Evolutionary conservation across 1,140 invertebrate genomes (phyloP), one percentile per base, ranked within the genome.

Genomic region (Dendroctonus valens): DNA sequence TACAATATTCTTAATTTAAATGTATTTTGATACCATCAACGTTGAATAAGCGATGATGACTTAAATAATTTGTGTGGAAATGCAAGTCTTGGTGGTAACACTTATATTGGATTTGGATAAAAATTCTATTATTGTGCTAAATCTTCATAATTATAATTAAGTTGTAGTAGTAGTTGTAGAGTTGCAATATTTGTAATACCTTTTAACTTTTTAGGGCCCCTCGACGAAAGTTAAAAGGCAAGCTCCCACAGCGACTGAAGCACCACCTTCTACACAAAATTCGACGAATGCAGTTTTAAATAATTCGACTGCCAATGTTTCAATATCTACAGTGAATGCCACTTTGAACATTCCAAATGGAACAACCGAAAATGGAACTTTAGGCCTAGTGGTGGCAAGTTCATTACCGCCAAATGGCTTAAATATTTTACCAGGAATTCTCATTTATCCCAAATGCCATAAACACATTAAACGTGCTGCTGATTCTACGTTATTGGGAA

Each of bases 391-490:
- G 8, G 58, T 60, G 2, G 9, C 59, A 8, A 38, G 7, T 52
- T 37, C 59, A 6, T 6, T 40, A 12, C 6, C n/a, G n/a, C 12
- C 26, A 39, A 8, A 8, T 38, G 44, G 50, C 38, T 26, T 9
- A n/a, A 50, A 50, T 38, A 9, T 65, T 9, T 15, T 65, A 8
- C 62, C 62, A 8, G 62, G 62, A 7, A 58, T 65, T 40, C 49
- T 65, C 12, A 65, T 65, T 11, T 65, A 57, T 39, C 52, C 62
- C 6, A 65, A 65, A 57, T 38, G 39, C 15, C 6, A 8, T 8
- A 63, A 54, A 41, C 48, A 53, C 12, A 3, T 12, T 26, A 63
- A 63, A 42, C 11, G 60, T 37, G 9, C 7, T 54, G 60, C 40
- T 26, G 26, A 26, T 26, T 26, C 26, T 2, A 26, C 26, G 26